Conservation (phyloP, 2,888 invertebrate genomes). For the Caenorhabditis doughertyi region DNA sequence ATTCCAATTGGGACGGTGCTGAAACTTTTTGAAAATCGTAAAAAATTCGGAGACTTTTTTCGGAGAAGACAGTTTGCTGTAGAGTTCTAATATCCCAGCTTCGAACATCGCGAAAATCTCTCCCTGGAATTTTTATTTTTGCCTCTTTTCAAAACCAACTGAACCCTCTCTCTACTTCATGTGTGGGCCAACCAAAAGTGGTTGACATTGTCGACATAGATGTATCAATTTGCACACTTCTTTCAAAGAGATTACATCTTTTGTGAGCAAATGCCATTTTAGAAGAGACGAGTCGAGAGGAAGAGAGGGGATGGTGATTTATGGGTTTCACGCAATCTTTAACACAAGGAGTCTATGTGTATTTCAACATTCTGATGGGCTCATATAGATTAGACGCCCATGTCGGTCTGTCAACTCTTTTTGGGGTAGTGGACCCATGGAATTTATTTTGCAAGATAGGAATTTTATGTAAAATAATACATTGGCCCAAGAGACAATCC, state of each 20-base stretch:
- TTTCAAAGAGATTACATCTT: constrained; percentile 13
- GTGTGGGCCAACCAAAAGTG: no score
- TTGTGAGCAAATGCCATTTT: constrained; percentile 38
- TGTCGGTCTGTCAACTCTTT: not conserved
- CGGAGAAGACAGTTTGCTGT: no score
- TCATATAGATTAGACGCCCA: constrained; percentile 4
- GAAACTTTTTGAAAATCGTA: no score
- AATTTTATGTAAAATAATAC: no score
- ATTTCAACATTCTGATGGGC: constrained; percentile 4
- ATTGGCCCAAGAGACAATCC: no score
- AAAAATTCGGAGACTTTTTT: no score
- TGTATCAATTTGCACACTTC: constrained; percentile 38
- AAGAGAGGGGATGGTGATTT: constrained; percentile 29
- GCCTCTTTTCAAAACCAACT: no score
- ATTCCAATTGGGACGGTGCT: no score
- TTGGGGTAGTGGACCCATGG: not conserved
- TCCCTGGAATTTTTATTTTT: not conserved
- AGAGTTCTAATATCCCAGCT: no score
- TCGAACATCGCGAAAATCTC: no score
- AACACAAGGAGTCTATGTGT: constrained; percentile 1
- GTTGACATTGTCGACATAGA: constrained; percentile 32
- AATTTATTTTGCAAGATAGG: no score
- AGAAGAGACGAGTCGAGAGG: not conserved
- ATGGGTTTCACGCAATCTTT: constrained; percentile 41
- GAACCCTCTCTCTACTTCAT: no score